A percentile compares a stretch with the other conserved stretches of the same genome.
Evolutionary conservation across 2,797 vertebrate genomes (phyloP).

Genomic region (Lepus oiostolus): DNA sequence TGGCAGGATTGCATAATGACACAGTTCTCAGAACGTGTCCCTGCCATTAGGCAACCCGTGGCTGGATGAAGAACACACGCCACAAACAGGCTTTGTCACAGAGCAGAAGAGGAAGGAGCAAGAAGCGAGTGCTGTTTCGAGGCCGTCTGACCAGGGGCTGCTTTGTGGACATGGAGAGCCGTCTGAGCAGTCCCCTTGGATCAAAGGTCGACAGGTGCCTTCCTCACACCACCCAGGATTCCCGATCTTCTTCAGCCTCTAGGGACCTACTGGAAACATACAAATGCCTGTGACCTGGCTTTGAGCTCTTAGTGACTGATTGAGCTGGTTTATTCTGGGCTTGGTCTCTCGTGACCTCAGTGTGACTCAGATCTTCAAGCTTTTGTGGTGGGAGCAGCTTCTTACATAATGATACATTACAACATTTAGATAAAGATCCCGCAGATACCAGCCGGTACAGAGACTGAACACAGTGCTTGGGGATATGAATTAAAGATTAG

Average conservation of each 20-base stretch:
- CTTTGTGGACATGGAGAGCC: not conserved
- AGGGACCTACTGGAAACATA: not conserved
- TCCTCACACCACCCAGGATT: not conserved
- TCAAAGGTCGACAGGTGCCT: not conserved
- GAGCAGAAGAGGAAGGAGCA: not conserved
- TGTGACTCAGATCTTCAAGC: constrained; percentile 36
- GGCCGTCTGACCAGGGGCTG: not conserved
- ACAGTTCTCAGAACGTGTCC: not conserved
- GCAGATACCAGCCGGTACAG: not conserved
- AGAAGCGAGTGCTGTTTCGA: not conserved
- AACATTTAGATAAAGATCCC: not conserved
- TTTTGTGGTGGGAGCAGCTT: constrained; percentile 31
- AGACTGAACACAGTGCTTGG: not conserved
- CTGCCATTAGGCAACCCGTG: not conserved
- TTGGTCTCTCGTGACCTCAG: not conserved
- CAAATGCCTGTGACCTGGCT: not conserved
- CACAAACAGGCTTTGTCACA: not conserved
- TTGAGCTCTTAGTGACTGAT: not conserved
- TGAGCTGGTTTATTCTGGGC: constrained; percentile 4
- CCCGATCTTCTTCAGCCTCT: not conserved
- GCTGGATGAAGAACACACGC: not conserved
- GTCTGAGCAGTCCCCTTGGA: not conserved
- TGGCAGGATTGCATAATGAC: not conserved
- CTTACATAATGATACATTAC: constrained; percentile 11
- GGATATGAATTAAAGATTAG: not conserved